Percentiles rank a stretch among this genome's conserved stretches.
These are phyloP conservation scores for Chelonoidis abingdonii DNA, from an alignment of 2,113 vertebrate genomes.

Conservation along the genomic window DNA sequence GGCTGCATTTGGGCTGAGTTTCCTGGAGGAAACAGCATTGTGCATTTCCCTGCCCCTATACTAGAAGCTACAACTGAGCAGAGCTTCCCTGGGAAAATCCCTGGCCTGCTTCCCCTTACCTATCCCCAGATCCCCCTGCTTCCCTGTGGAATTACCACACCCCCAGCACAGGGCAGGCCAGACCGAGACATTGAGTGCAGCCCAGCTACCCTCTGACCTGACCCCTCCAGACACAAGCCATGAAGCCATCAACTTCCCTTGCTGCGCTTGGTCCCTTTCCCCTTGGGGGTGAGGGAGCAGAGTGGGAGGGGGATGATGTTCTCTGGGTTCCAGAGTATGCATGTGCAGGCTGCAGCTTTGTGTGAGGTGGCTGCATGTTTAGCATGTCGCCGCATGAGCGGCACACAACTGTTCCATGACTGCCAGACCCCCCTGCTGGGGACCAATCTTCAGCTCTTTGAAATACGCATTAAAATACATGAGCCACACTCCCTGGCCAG, in stretches of 20 bases:
- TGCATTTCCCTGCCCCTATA: background rate
- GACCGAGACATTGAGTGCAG: background rate
- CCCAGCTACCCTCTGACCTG: background rate
- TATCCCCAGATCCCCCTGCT: background rate
- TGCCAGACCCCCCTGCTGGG: conserved; percentile 38
- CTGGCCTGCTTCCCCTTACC: background rate
- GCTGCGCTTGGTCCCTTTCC: background rate
- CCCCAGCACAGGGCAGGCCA: background rate
- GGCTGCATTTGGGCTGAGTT: background rate
- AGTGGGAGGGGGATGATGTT: background rate
- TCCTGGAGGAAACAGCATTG: background rate
- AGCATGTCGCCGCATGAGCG: background rate
- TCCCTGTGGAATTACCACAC: background rate
- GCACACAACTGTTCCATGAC: conserved; percentile 16
- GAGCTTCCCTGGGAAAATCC: background rate
- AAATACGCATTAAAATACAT: conserved; percentile 63
- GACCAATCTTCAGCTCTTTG: conserved; percentile 52
- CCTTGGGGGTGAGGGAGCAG: background rate
- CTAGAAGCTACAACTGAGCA: background rate
- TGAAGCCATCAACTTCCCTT: background rate
- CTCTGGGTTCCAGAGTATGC: accelerated
- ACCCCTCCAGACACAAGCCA: background rate
- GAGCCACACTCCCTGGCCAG: conserved; percentile 56
- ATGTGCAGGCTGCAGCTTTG: background rate
- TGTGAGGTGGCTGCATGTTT: background rate